Conservation (phyloP, 2,113 vertebrate species). For the Centropristis striata region DNA sequence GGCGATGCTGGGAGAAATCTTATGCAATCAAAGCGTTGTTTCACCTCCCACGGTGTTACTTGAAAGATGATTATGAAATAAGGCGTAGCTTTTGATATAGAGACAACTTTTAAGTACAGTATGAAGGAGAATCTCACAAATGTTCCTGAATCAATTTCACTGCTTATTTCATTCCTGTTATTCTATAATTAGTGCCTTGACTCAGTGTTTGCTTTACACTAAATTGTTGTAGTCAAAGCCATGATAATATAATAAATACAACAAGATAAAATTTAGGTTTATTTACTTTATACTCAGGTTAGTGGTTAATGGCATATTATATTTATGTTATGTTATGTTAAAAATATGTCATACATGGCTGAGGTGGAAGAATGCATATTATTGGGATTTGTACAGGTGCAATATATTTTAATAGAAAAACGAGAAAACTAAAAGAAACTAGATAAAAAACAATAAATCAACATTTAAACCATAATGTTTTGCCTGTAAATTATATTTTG, state of each 20-base stretch:
- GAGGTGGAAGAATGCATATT: no score
- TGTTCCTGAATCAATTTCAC: not conserved
- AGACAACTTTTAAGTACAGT: conserved; percentile 36
- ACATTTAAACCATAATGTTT: no score
- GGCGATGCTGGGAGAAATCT: conserved; percentile 59
- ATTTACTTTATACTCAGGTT: not conserved
- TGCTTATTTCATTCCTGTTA: conserved; percentile 8
- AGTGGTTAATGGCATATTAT: not conserved
- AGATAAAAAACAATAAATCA: no score
- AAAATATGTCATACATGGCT: no score
- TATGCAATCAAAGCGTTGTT: conserved; percentile 80
- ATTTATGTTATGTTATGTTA: no score
- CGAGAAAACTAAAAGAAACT: no score
- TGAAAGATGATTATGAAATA: conserved; percentile 72
- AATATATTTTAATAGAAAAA: no score
- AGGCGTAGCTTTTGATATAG: conserved; percentile 11
- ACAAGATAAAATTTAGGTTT: not conserved
- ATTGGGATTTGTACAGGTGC: no score
- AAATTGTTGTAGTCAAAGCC: not conserved
- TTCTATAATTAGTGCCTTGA: not conserved
- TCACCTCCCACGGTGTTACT: conserved; percentile 67
- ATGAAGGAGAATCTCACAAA: conserved; percentile 8
- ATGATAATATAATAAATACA: not conserved
- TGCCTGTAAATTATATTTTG: no score
- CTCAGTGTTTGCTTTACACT: not conserved